Conservation (phyloP, 2,797 vertebrate genomes). For the Sphenodon punctatus region DNA sequence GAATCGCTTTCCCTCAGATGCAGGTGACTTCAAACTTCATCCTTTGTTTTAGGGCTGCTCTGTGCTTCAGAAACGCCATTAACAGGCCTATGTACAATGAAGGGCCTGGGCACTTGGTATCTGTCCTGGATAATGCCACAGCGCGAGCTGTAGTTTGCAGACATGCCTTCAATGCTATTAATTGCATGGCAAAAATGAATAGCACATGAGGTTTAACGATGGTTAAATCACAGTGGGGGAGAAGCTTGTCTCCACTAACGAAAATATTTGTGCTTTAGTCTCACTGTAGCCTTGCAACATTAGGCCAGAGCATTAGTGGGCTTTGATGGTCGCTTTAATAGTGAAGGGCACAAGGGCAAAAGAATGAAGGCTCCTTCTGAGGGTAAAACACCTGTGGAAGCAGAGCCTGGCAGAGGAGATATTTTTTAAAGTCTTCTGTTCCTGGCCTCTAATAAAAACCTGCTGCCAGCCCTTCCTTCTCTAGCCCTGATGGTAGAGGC, state of each 20-base stretch:
- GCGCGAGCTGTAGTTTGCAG: constrained; percentile 31
- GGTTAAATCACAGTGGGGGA: constrained; percentile 30
- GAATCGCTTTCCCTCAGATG: accelerated
- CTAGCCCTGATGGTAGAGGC: too few species aligned
- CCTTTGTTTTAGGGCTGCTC: accelerated
- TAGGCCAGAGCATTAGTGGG: neutral
- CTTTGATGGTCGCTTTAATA: too few species aligned
- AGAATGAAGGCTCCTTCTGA: too few species aligned
- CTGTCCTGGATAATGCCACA: neutral
- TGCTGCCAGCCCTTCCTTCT: too few species aligned
- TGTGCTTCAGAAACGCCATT: neutral
- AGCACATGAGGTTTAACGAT: constrained; percentile 50
- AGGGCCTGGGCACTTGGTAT: neutral
- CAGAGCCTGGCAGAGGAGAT: too few species aligned
- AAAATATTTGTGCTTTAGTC: constrained; percentile 48
- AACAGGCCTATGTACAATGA: accelerated
- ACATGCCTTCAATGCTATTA: neutral
- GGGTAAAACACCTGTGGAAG: too few species aligned
- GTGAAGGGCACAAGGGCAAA: too few species aligned
- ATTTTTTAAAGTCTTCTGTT: too few species aligned
- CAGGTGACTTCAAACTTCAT: neutral
- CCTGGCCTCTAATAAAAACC: too few species aligned
- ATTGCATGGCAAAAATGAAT: constrained; percentile 17
- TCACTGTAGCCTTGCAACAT: neutral
- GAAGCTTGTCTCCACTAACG: constrained; percentile 35